A percentile compares a stretch with the other conserved stretches of the same genome.
These are phyloP conservation scores for Cranoglanis bouderius DNA, from an alignment of 2,113 vertebrate species.

Conservation along the genomic window DNA sequence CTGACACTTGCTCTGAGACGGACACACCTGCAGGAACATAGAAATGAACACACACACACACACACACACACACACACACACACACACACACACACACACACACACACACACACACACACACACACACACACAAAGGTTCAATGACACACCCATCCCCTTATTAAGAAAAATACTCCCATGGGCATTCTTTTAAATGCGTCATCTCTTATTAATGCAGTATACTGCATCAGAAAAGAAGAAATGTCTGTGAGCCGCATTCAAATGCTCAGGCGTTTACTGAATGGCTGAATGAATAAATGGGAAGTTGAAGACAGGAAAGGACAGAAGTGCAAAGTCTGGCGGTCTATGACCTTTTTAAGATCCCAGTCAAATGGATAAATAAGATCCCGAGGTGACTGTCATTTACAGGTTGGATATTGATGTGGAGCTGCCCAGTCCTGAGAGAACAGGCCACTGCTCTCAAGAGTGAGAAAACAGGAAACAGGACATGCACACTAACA, in stretches of 20 bases:
- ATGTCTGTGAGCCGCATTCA: constrained; percentile 38
- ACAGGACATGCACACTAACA: constrained; percentile 27
- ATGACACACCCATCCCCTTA: constrained; percentile 1
- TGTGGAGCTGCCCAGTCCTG: constrained; percentile 63
- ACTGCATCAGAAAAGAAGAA: constrained; percentile 16
- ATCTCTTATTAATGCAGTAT: constrained; percentile 14
- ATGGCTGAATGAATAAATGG: constrained; percentile 52
- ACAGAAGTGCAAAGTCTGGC: constrained; percentile 45
- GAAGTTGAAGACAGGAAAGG: constrained; percentile 43
- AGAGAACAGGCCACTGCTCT: constrained; percentile 55
- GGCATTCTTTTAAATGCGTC: constrained; percentile 8
- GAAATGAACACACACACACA: constrained; percentile 4
- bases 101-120: constrained; percentile 28
- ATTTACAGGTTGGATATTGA: constrained; percentile 78
- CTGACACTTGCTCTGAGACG: constrained; percentile 31
- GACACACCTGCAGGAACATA: constrained; percentile 40
- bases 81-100: constrained; percentile 22
- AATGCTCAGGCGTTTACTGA: constrained; percentile 22
- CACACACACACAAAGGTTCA: constrained; percentile 8
- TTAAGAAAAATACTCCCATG: constrained; percentile 18
- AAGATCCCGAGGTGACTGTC: constrained; percentile 78
- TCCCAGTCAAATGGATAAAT: constrained; percentile 74
- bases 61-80: constrained; percentile 25
- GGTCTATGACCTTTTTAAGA: constrained; percentile 76
- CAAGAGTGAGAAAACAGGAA: constrained; percentile 3